phyloP scores from a whole-genome alignment of 2,888 invertebrate species.

The Heliconius ethilla region DNA sequence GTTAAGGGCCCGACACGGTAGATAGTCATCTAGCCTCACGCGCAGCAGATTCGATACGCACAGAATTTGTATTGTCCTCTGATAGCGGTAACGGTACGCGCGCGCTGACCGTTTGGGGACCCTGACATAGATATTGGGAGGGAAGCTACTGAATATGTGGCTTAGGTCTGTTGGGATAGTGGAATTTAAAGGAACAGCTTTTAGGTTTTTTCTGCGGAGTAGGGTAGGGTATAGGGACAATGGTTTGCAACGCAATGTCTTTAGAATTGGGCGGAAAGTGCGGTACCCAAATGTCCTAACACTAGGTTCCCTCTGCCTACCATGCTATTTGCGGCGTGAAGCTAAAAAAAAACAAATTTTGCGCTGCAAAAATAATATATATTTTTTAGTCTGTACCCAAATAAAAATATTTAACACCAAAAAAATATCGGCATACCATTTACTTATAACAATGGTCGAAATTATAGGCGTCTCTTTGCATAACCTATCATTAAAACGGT shows the following conservation, averaged over 20 bases:
- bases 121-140: conserved; percentile 49
- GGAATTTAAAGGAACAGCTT: no score
- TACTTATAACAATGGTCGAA: conserved; percentile 7
- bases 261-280: no score
- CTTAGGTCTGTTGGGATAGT: background rate
- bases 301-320: no score
- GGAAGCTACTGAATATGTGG: conserved; percentile 48
- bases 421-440: conserved; percentile 1
- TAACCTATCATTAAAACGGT: conserved; percentile 48
- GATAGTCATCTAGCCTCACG: conserved; percentile 56
- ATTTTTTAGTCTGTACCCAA: background rate
- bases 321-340: no score
- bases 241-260: no score
- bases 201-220: no score
- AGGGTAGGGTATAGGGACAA: no score
- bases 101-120: conserved; percentile 44
- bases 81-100: conserved; percentile 57
- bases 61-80: conserved; percentile 58
- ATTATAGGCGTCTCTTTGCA: conserved; percentile 28
- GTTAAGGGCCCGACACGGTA: conserved; percentile 41
- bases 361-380: background rate
- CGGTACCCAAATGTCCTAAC: no score
- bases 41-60: conserved; percentile 62
- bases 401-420: background rate
- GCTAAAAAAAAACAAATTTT: background rate